A percentile compares a stretch with the other conserved stretches of the same genome.
Evolutionary conservation across 2,113 vertebrate genomes (phyloP).

Genomic region (Arvicanthis niloticus): DNA sequence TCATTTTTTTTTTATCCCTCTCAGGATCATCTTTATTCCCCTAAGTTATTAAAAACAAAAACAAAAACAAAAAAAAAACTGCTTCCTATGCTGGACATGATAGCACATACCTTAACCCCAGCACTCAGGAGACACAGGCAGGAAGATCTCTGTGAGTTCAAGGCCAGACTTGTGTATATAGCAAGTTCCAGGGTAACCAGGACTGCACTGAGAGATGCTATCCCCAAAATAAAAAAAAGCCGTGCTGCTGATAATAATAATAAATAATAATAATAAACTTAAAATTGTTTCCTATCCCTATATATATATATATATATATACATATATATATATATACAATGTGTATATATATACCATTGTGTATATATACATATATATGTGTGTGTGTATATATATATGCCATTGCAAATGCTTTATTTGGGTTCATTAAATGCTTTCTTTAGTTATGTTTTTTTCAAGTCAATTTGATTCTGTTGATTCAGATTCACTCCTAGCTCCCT

Average conservation of each 20-base stretch:
- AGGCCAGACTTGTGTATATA: background rate
- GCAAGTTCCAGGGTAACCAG: background rate
- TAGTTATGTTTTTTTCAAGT: background rate
- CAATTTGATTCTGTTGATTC: background rate
- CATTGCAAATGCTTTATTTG: background rate
- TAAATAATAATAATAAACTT: background rate
- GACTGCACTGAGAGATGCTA: background rate
- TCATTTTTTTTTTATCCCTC: background rate
- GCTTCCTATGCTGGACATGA: background rate
- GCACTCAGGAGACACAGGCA: background rate
- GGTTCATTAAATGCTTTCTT: conserved; percentile 20
- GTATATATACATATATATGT: background rate
- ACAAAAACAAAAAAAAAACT: background rate
- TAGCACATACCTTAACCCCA: background rate
- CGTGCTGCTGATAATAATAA: background rate
- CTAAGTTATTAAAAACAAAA: background rate
- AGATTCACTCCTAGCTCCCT: background rate
- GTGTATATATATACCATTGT: background rate
- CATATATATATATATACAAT: background rate
- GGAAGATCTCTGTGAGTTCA: background rate
- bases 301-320: background rate
- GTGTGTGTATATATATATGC: background rate
- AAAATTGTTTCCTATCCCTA: background rate
- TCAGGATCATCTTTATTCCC: background rate
- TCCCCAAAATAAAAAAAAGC: too few relatives aligned